Evolutionary conservation across 1,140 invertebrate species (phyloP), one percentile per base, ranked within the genome.

Genomic region (Pantala flavescens): DNA sequence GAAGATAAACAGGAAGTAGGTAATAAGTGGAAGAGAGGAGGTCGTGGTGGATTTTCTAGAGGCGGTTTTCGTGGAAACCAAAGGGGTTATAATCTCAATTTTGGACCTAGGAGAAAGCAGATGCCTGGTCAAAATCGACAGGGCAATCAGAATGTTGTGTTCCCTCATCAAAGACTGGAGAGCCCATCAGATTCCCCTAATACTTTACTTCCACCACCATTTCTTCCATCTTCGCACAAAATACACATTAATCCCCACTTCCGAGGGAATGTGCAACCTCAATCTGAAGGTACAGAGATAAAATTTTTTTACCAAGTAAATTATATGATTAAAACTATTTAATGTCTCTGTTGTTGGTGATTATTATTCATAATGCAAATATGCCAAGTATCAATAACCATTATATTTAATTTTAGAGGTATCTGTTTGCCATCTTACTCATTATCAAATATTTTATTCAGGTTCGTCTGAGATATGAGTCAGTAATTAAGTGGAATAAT

Each of bases 211-310:
- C 24, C 70, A 43, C 70, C 78, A 79, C 70, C 77, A 36, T 36
- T 36, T 36, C 28, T 36, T 36, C 28, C 28, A 36, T 36, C 83
- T 73, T 80, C 82, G 73, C 83, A 84, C 76, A 84, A 84, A 75
- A 84, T 84, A 76, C 79, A 84, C 43, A 84, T 84, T 73, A 84
- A 84, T 78, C 84, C 84, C 42, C 84, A 84, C 76, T 84, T 84
- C 77, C 77, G 82, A 79, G 84, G 84, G 11, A 79, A 78, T 23
- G 80, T 81, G 28, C 82, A 81, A 74, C 77, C 81, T 0, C 76
- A 80, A 0, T 76, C 76, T 24, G 82, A 83, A 76, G 81, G 82
- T 83, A 77, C 77, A 74, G 78, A 36, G 21, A 14, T 19, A 5
- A 36, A 28, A 24, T 7, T 71, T 71, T 21, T n/a, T n/a, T n/a